These are phyloP conservation scores for Menidia beryllina DNA, from an alignment of 2,113 vertebrate species.

Conservation along the genomic window DNA sequence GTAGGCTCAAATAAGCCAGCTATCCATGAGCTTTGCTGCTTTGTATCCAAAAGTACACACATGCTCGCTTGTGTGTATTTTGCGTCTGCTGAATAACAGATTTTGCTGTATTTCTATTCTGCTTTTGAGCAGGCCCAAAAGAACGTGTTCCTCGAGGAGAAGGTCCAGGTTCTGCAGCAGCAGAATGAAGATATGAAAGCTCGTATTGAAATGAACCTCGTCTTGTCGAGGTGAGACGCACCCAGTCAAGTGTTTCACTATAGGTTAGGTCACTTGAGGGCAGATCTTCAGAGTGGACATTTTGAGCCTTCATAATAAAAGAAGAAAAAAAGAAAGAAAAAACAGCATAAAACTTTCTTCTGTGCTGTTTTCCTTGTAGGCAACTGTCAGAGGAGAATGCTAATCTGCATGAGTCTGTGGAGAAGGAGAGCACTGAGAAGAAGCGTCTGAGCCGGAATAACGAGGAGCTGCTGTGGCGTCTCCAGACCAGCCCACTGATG, in stretches of 20 bases:
- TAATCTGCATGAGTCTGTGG: constrained; percentile 92
- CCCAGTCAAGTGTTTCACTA: no score
- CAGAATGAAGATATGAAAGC: constrained; percentile 95
- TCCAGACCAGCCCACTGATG: constrained; percentile 93
- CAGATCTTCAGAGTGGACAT: no score
- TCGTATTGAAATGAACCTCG: constrained; percentile 90
- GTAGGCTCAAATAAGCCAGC: constrained; percentile 81
- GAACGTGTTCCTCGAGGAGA: constrained; percentile 93
- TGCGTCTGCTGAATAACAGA: constrained; percentile 63
- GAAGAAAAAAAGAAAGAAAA: no score
- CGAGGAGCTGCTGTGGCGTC: constrained; percentile 96
- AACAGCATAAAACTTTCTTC: background rate
- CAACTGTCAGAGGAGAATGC: constrained; percentile 96
- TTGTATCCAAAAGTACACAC: background rate
- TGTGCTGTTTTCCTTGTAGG: constrained; percentile 72
- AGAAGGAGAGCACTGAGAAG: constrained; percentile 95
- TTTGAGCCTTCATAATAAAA: no score
- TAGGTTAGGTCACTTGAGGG: no score
- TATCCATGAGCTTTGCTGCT: background rate
- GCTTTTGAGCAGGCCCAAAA: constrained; percentile 89
- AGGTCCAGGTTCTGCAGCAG: constrained; percentile 93
- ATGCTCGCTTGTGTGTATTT: background rate
- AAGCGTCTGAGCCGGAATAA: constrained; percentile 95
- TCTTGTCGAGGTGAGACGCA: constrained; percentile 86
- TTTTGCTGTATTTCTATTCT: constrained; percentile 44